Evolutionary conservation across 2,888 invertebrate genomes (phyloP), one percentile per base, ranked within the genome.

Genomic region (Eustalomyia histrio): DNA sequence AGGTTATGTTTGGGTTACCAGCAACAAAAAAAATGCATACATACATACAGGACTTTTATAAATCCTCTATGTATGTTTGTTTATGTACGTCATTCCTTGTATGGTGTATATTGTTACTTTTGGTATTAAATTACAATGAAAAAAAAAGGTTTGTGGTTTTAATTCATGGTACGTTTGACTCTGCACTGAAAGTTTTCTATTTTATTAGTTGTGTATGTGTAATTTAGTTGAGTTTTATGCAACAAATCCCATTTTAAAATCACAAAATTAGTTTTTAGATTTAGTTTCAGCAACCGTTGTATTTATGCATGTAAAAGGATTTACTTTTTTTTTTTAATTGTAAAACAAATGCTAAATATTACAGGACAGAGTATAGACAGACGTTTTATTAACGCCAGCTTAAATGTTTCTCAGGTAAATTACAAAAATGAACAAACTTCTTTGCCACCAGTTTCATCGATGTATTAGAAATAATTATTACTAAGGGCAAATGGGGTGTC

Each of bases 1-100:
- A 83, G 83, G 83, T 82, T 75, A 75, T 78, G 78, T 78, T 71
- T 65, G 61, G 78, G 69, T 74, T 71, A 71, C 81, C 43, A 47
- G n/a, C 1, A 47, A 6, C 12, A n/a, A 5, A n/a, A 47, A 43
- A 43, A 43, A n/a, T n/a, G n/a, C n/a, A n/a, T n/a, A n/a, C n/a
- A 47, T 14, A 47, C n/a, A 14, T 7, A 2, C 39, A 39, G 14
- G 12, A 39, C 14, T 47, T n/a, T n/a, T 47, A n/a, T 14, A 47
- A n/a, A 5, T 47, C 3, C n/a, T 47, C 5, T n/a, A 7, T 47
- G 43, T 47, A 5, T n/a, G n/a, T 29, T 29, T 29, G n/a, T n/a
- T n/a, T n/a, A n/a, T n/a, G n/a, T n/a, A 5, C 10, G 43, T 12
- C 4, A n/a, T n/a, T 47, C 43, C 43, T 47, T n/a, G 10, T n/a